Evolutionary conservation across 2,888 invertebrate genomes (phyloP).

Genomic region (Harmothoe impar): DNA sequence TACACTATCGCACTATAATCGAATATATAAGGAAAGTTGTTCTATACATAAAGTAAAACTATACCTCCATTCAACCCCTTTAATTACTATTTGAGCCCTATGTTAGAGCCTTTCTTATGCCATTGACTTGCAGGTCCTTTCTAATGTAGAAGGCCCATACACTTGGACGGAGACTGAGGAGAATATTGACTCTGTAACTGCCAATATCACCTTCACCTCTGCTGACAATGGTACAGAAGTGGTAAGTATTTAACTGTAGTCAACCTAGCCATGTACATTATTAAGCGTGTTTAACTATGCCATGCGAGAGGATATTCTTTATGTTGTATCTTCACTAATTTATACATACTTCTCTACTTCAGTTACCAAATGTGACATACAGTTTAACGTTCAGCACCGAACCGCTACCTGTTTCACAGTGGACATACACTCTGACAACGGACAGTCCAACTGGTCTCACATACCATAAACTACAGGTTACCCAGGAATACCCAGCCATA

Average conservation of each 20-base stretch:
- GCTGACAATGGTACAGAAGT: background rate
- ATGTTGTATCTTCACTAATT: no score
- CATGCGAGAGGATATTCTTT: no score
- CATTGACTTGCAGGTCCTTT: no score
- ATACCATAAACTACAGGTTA: slow-evolving; percentile 2
- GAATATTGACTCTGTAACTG: slow-evolving; percentile 2
- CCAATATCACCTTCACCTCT: slow-evolving; percentile 29
- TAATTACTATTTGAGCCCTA: no score
- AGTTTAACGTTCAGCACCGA: background rate
- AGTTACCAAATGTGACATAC: background rate
- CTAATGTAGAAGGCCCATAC: slow-evolving; percentile 37
- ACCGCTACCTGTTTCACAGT: background rate
- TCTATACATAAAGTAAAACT: no score
- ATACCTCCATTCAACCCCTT: no score
- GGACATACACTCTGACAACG: background rate
- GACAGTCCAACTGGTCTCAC: slow-evolving; percentile 14
- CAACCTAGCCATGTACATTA: background rate
- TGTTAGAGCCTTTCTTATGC: no score
- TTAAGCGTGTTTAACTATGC: background rate
- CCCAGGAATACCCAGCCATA: background rate
- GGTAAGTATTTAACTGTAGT: no score
- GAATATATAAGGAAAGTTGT: no score
- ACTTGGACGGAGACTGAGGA: slow-evolving; percentile 45
- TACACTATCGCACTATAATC: no score
- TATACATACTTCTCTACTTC: no score